phyloP scores from a whole-genome alignment of 2,888 invertebrate genomes.

The Epistrophe grossulariae region DNA sequence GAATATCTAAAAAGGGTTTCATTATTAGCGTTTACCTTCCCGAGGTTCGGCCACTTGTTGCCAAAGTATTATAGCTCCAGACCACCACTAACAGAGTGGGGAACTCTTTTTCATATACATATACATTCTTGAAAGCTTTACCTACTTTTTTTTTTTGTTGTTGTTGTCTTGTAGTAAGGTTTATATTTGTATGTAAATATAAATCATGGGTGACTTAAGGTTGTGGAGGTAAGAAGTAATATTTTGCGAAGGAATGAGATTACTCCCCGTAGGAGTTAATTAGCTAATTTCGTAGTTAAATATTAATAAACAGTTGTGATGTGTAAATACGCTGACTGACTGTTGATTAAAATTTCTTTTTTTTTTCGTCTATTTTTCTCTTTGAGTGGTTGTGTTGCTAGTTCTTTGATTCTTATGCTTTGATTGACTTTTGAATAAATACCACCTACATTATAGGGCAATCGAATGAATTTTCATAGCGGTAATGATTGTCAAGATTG shows the following conservation, averaged over 20 bases:
- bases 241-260: constrained; percentile 27
- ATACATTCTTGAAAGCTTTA: background rate
- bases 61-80: constrained; percentile 6
- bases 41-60: constrained; percentile 66
- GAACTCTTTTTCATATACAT: background rate
- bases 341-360: constrained; percentile 66
- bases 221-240: background rate
- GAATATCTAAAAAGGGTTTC: constrained; percentile 59
- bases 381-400: constrained; percentile 37
- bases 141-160: background rate
- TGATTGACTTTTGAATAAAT: constrained; percentile 47
- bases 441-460: background rate
- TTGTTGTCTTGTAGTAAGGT: constrained; percentile 1
- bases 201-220: constrained; percentile 13
- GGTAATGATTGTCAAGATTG: constrained; percentile 56
- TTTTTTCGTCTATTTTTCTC: constrained; percentile 35
- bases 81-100: background rate
- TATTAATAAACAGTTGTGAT: constrained; percentile 77
- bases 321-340: constrained; percentile 72
- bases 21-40: constrained; percentile 35
- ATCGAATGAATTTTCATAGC: constrained; percentile 11
- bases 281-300: constrained; percentile 78
- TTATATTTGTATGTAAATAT: background rate
- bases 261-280: constrained; percentile 76
- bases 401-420: constrained; percentile 51